Conservation (phyloP, 37 sponge, comb jelly and placozoan species). For the Beroe forskalii region DNA sequence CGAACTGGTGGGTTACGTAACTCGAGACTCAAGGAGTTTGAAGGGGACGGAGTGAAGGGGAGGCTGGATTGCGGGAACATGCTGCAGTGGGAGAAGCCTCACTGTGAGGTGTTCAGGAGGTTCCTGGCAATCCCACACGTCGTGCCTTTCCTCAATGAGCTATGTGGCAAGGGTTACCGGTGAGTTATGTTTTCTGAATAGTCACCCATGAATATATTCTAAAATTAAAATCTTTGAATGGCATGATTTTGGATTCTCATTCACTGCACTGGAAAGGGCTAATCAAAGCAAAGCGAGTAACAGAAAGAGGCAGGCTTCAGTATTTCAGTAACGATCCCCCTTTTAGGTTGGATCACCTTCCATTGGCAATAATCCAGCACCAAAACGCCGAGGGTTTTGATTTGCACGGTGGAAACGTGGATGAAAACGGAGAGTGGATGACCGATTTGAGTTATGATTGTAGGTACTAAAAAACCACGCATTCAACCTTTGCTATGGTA, state of each 20-base stretch:
- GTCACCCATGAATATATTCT: too few relatives aligned
- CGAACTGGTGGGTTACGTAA: constrained; percentile 12
- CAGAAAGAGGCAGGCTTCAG: too few relatives aligned
- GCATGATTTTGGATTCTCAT: too few relatives aligned
- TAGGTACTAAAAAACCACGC: constrained; percentile 58
- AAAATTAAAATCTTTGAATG: too few relatives aligned
- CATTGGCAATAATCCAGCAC: constrained; percentile 49
- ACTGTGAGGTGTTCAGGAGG: constrained; percentile 63
- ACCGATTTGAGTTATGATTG: constrained; percentile 42
- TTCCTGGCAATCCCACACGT: constrained; percentile 10
- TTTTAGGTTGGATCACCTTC: constrained; percentile 65
- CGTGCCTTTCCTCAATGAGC: constrained; percentile 17
- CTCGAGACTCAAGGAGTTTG: neutral
- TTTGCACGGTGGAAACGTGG: constrained; percentile 40
- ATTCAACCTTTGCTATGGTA: neutral
- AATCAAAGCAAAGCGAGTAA: too few relatives aligned
- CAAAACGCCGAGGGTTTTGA: constrained; percentile 45
- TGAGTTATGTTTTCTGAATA: neutral
- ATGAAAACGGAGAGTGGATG: constrained; percentile 48
- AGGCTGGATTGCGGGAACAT: constrained; percentile 63
- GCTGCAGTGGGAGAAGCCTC: constrained; percentile 43
- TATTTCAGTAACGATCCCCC: too few relatives aligned
- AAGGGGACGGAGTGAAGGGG: constrained; percentile 7
- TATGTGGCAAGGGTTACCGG: constrained; percentile 54
- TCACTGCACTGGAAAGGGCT: too few relatives aligned